Base-by-base conservation (phyloP, 2,888 invertebrate genomes). In the Herminia tarsipennalis region DNA sequence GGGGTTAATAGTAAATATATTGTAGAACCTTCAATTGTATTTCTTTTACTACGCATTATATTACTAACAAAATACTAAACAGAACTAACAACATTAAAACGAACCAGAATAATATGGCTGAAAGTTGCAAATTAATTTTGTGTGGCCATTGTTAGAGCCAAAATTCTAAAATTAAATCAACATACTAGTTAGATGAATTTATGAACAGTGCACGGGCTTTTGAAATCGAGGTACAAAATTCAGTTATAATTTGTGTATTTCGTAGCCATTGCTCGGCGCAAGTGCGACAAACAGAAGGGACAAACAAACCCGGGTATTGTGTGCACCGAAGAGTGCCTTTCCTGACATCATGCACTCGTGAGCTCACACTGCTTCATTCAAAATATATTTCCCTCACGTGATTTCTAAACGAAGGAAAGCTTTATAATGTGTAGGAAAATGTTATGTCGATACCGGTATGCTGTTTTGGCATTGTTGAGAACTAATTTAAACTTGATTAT, bases 181-280 rank as follows among this genome's bases (percentile, higher is more conserved):
- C 63, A 55, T 51, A 54, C 58, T 64, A 60, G 67, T 66, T 65
- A 57, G 60, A 52, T 55, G 54, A 60, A 63, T 59, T 70, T 62
- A 40, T 51, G 51, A 51, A 58, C 65, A 40, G 51, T 49, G 43
- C 40, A 54, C 56, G 47, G 56, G 60, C 58, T 61, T 69, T 62
- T 68, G 70, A 73, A 71, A 70, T 75, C 65, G 60, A 58, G 76
- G 73, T 71, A 76, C 73, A 78, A 83, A 83, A 81, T 83, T 77
- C 72, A 77, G 80, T 78, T 77, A 76, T 78, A 81, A 81, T 81
- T 81, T 78, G 78, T 76, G 75, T 73, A 75, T 81, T 80, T 73
- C 73, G 57, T 61, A 65, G 70, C 60, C 60, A 61, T 73, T 69
- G 62, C 67, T 57, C 70, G 63, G 34, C 20, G 45, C 44, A 53